Evolutionary conservation across 2,888 invertebrate species (phyloP).

Genomic region (Diplolepis rosae): DNA sequence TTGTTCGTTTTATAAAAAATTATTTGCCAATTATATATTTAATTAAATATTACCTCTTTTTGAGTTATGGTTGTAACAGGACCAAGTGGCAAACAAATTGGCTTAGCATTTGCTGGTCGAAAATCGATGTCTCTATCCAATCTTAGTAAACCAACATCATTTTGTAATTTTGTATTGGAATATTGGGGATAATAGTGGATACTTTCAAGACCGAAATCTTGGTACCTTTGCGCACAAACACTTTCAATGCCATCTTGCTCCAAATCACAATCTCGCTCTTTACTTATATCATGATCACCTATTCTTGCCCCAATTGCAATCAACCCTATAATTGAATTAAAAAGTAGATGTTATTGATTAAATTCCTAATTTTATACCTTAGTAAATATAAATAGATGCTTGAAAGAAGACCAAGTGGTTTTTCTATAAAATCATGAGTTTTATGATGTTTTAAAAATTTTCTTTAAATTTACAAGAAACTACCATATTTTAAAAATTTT

Average conservation of each 20-base stretch:
- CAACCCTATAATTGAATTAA: too few relatives aligned
- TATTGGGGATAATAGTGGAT: conserved; percentile 76
- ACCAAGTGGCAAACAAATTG: conserved; percentile 76
- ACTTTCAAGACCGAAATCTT: conserved; percentile 76
- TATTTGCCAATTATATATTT: neutral
- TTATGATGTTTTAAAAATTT: too few relatives aligned
- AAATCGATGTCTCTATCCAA: conserved; percentile 75
- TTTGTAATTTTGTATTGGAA: conserved; percentile 73
- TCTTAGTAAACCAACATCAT: conserved; percentile 79
- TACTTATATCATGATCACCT: conserved; percentile 77
- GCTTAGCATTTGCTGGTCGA: conserved; percentile 72
- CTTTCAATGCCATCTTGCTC: conserved; percentile 73
- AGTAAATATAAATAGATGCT: too few relatives aligned
- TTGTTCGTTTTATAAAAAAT: neutral
- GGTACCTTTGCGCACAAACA: conserved; percentile 73
- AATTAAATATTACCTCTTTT: conserved; percentile 50
- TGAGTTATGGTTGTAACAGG: conserved; percentile 40
- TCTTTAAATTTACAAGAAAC: too few relatives aligned
- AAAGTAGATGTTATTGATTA: too few relatives aligned
- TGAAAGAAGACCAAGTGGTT: too few relatives aligned
- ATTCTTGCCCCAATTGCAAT: conserved; percentile 76
- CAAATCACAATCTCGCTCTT: conserved; percentile 73
- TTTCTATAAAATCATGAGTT: too few relatives aligned
- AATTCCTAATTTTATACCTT: too few relatives aligned
- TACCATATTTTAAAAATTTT: too few relatives aligned